phyloP scores from a whole-genome alignment of 2,113 vertebrate species.

The Trochalopteron elliotii region DNA sequence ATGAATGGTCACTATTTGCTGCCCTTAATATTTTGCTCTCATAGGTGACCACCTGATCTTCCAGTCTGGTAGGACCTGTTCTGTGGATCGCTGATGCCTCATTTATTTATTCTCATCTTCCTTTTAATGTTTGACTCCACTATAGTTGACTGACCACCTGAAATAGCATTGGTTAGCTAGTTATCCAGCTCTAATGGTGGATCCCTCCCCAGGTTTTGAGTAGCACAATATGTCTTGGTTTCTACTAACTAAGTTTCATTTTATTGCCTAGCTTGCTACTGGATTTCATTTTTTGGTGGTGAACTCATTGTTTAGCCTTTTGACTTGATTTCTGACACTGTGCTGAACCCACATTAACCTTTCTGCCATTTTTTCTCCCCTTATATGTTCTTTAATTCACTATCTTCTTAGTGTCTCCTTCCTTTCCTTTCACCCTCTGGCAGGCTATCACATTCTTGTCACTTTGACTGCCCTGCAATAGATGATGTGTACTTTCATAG shows the following conservation, averaged over 20 bases:
- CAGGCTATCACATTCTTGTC: background rate
- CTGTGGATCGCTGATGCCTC: fast-evolving
- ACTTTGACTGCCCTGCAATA: background rate
- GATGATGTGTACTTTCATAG: background rate
- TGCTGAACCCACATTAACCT: background rate
- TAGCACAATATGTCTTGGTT: background rate
- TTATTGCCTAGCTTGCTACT: background rate
- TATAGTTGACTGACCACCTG: background rate
- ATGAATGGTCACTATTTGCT: background rate
- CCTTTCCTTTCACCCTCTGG: background rate
- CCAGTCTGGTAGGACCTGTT: background rate
- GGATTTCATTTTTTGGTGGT: background rate
- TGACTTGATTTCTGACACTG: background rate
- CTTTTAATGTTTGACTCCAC: background rate
- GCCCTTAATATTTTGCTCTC: background rate
- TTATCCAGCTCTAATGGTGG: background rate
- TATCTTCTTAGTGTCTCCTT: background rate
- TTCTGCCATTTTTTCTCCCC: background rate
- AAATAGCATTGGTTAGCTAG: background rate
- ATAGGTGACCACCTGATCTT: background rate
- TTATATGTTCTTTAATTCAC: background rate
- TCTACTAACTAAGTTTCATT: background rate
- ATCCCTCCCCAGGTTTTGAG: background rate
- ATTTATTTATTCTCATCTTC: background rate
- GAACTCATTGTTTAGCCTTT: background rate